phyloP scores from a whole-genome alignment of 2,113 vertebrate species.

The Mus musculus region GRCm39 chr16:22385001-22385500 shows the following conservation, averaged over 20 bases:
- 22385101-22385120: neutral
- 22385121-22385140: neutral
- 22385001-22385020: neutral
- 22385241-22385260: slow-evolving; percentile 76
- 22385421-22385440: neutral
- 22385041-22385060: neutral
- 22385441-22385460: neutral
- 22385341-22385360: neutral
- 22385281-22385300: accelerated
- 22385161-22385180: slow-evolving; percentile 95
- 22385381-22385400: neutral
- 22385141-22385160: slow-evolving; percentile 58
- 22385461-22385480: neutral
- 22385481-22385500: neutral
- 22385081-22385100: neutral
- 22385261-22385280: slow-evolving; percentile 48
- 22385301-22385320: neutral
- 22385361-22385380: slow-evolving; percentile 25
- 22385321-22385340: neutral
- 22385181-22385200: slow-evolving; percentile 97
- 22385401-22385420: neutral
- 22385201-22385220: slow-evolving; percentile 95
- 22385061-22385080: neutral
- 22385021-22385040: neutral
- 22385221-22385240: slow-evolving; percentile 94